phyloP scores from a whole-genome alignment of 2,113 vertebrate species.

The Anguilla rostrata region DNA sequence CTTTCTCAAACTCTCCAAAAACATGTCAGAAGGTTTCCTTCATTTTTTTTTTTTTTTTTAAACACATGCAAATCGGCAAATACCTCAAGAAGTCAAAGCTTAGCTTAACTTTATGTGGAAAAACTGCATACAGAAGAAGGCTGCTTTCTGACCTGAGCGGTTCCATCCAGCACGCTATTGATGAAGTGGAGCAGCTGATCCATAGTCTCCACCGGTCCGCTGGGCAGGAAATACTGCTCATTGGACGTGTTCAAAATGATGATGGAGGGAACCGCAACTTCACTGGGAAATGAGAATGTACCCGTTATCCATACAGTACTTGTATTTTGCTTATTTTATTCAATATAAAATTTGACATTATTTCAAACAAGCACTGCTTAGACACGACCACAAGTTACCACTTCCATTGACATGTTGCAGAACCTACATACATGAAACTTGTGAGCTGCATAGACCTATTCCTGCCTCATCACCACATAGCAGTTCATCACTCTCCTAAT shows the following conservation, averaged over 20 bases:
- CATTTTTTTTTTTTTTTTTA: too few relatives aligned
- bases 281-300: slow-evolving; percentile 67
- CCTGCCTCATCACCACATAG: too few relatives aligned
- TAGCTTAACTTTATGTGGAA: not conserved
- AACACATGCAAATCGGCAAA: too few relatives aligned
- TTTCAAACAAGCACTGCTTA: too few relatives aligned
- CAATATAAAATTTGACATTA: not conserved
- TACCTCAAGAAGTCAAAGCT: too few relatives aligned
- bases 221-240: slow-evolving; percentile 92
- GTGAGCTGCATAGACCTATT: too few relatives aligned
- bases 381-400: too few relatives aligned
- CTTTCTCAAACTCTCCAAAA: too few relatives aligned
- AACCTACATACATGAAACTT: too few relatives aligned
- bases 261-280: slow-evolving; percentile 85
- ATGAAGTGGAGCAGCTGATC: slow-evolving; percentile 93
- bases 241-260: slow-evolving; percentile 96
- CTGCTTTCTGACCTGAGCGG: slow-evolving; percentile 76
- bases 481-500: too few relatives aligned
- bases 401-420: too few relatives aligned
- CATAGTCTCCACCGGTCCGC: slow-evolving; percentile 71
- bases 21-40: too few relatives aligned
- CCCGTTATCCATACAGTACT: not conserved
- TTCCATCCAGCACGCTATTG: slow-evolving; percentile 85
- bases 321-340: not conserved
- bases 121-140: not conserved